Evolutionary conservation across 2,888 invertebrate genomes (phyloP).

Genomic region (Marronus borbonicus): DNA sequence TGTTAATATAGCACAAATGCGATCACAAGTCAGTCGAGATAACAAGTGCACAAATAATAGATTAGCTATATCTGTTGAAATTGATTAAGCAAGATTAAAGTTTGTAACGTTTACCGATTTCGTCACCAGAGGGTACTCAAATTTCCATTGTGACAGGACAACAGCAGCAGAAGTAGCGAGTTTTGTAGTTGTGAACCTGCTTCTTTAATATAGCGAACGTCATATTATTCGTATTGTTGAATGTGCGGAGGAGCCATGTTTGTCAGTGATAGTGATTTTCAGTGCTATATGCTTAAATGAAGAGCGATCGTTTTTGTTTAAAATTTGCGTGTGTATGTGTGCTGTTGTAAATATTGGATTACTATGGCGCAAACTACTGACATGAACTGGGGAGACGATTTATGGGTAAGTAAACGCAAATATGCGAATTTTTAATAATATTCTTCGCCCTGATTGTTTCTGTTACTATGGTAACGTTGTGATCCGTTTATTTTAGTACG

Average conservation of each 20-base stretch:
- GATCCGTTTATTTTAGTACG: conserved; percentile 13
- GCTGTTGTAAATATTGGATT: conserved; percentile 41
- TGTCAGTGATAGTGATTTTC: conserved; percentile 41
- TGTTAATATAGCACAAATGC: no score
- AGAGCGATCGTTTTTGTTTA: conserved; percentile 11
- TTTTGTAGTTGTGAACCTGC: conserved; percentile 27
- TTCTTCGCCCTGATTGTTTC: conserved; percentile 32
- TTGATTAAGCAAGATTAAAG: no score
- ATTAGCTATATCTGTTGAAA: no score
- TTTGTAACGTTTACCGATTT: neutral
- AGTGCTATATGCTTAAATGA: conserved; percentile 38
- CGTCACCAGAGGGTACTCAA: neutral
- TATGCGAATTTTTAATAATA: conserved; percentile 21
- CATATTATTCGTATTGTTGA: conserved; percentile 15
- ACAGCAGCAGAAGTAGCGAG: conserved; percentile 9
- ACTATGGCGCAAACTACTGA: conserved; percentile 44
- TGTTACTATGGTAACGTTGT: conserved; percentile 51
- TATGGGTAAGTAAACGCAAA: conserved; percentile 68
- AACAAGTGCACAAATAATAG: no score
- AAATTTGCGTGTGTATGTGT: conserved; percentile 42
- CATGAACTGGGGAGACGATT: conserved; percentile 69
- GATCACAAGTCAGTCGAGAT: no score
- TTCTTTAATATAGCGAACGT: conserved; percentile 13
- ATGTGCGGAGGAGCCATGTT: conserved; percentile 42
- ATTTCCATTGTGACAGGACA: conserved; percentile 26